Evolutionary conservation across 2,888 invertebrate genomes (phyloP).

Genomic region (Hirtodrosophila cameraria): DNA sequence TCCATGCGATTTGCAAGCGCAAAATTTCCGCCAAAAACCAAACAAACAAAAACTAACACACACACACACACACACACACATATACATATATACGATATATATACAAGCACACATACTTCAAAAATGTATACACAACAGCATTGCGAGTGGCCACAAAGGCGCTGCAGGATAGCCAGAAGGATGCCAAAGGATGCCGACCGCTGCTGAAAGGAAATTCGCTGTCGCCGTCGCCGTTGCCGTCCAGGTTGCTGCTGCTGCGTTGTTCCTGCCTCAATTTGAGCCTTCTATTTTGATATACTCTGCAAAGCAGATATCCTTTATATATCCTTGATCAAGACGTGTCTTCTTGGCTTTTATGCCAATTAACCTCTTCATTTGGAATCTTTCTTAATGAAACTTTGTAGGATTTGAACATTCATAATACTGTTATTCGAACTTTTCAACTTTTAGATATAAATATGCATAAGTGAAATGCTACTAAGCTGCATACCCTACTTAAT

Average conservation of each 20-base stretch:
- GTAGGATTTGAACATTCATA: no score
- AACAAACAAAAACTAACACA: slow-evolving; percentile 61
- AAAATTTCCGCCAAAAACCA: slow-evolving; percentile 78
- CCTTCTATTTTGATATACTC: no score
- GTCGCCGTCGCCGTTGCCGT: slow-evolving; percentile 30
- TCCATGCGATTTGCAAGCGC: slow-evolving; percentile 77
- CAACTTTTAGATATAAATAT: no score
- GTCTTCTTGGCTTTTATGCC: no score
- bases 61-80: slow-evolving; percentile 20
- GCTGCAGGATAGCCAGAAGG: slow-evolving; percentile 36
- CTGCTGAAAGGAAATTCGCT: slow-evolving; percentile 53
- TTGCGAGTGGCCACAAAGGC: slow-evolving; percentile 38
- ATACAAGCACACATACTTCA: background rate
- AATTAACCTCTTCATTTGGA: no score
- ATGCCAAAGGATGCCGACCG: slow-evolving; percentile 44
- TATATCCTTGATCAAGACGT: no score
- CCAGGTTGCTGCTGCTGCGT: background rate
- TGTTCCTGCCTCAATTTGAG: background rate
- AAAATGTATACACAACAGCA: background rate
- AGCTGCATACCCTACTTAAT: no score
- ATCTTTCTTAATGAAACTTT: no score
- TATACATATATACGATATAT: background rate
- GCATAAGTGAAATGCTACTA: no score
- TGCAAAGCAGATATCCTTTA: no score
- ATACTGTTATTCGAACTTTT: no score